Percentiles rank a stretch among this genome's conserved stretches.
Conservation (phyloP, 1,140 invertebrate genomes). For the Drosophila auraria region DNA sequence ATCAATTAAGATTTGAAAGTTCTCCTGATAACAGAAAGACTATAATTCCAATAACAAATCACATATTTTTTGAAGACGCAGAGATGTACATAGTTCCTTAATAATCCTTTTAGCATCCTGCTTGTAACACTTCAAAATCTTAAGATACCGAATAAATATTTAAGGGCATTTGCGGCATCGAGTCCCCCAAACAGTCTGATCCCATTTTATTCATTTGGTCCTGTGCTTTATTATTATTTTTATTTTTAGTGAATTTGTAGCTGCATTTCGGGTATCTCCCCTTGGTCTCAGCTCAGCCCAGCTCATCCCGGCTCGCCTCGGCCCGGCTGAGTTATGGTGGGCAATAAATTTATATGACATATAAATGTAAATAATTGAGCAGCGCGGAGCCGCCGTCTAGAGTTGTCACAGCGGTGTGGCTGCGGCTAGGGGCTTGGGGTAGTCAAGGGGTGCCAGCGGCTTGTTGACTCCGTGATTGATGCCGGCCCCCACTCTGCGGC, state of each 20-base stretch:
- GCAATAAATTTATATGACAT: conserved; percentile 83
- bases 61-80: too few species aligned
- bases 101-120: too few species aligned
- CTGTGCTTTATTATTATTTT: conserved; percentile 58
- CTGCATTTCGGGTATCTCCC: conserved; percentile 74
- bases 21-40: too few species aligned
- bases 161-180: conserved; percentile 7
- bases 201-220: conserved; percentile 23
- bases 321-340: conserved; percentile 67
- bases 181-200: background rate
- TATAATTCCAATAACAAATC: too few species aligned
- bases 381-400: conserved; percentile 52
- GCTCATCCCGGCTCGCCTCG: conserved; percentile 15
- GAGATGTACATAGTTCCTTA: too few species aligned
- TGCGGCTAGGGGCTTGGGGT: conserved; percentile 10
- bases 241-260: conserved; percentile 67
- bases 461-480: conserved; percentile 65
- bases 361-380: conserved; percentile 84
- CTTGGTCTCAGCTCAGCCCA: conserved; percentile 36
- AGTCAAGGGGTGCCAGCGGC: conserved; percentile 35
- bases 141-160: background rate
- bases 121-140: too few species aligned
- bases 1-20: too few species aligned
- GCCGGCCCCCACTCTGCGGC: conserved; percentile 30
- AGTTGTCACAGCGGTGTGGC: conserved; percentile 56